phyloP scores from a whole-genome alignment of 2,113 vertebrate genomes.

The Antechinus flavipes region DNA sequence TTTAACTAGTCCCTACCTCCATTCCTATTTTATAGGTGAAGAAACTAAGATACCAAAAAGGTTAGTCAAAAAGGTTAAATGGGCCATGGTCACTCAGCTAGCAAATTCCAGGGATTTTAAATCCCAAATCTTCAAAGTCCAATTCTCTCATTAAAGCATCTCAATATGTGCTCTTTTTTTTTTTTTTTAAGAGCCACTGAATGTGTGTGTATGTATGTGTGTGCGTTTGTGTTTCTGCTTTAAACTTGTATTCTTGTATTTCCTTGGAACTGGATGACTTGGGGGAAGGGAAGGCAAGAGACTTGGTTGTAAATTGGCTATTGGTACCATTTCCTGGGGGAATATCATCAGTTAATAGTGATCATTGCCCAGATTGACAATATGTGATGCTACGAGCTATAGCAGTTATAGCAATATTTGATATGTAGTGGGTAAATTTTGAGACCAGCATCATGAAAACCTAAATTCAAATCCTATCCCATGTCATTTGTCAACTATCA shows the following conservation, averaged over 20 bases:
- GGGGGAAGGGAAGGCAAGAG: not conserved
- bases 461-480: not conserved
- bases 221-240: not conserved
- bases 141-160: too few species aligned
- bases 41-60: too few species aligned
- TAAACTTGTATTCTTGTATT: not conserved
- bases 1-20: too few species aligned
- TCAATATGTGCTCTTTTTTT: too few species aligned
- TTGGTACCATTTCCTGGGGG: not conserved
- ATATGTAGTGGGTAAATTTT: not conserved
- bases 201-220: not conserved
- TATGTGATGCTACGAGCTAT: not conserved
- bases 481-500: not conserved
- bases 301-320: not conserved
- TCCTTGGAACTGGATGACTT: not conserved
- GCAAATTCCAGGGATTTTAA: too few species aligned
- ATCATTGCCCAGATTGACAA: not conserved
- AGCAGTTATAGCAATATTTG: not conserved
- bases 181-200: too few species aligned
- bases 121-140: too few species aligned
- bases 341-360: not conserved
- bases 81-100: too few species aligned
- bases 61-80: too few species aligned
- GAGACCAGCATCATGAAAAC: not conserved
- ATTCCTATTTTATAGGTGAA: too few species aligned